Evolutionary conservation across 2,888 invertebrate genomes (phyloP).

Genomic region (Drosophila parthenogenetica): DNA sequence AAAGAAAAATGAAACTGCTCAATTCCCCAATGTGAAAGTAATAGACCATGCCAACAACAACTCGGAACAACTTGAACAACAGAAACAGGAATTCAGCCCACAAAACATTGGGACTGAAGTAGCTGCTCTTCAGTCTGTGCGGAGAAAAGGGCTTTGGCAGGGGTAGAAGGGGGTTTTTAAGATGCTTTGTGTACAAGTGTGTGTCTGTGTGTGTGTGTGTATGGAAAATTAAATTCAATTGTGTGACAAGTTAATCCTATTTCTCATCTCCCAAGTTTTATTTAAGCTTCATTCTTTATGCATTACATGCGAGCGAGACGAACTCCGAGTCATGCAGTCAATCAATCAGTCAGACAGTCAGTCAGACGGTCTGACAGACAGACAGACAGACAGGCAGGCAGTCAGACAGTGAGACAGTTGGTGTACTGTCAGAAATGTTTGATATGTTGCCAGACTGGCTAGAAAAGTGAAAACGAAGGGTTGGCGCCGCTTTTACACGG

Average conservation of each 20-base stretch:
- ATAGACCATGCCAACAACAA: slow-evolving; percentile 47
- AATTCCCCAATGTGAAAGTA: slow-evolving; percentile 73
- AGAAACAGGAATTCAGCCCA: slow-evolving; percentile 28
- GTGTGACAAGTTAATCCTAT: slow-evolving; percentile 83
- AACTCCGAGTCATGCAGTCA: slow-evolving; percentile 59
- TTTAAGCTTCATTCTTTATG: slow-evolving; percentile 81
- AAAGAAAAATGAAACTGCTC: slow-evolving; percentile 27
- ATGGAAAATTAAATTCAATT: slow-evolving; percentile 84
- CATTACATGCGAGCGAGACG: slow-evolving; percentile 63
- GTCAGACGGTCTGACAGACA: slow-evolving; percentile 41
- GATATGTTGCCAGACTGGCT: slow-evolving; percentile 56
- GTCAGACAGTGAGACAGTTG: slow-evolving; percentile 40
- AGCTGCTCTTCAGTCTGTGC: slow-evolving; percentile 24
- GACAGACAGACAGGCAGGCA: slow-evolving; percentile 35
- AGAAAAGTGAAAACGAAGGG: slow-evolving; percentile 76
- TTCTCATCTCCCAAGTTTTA: slow-evolving; percentile 81
- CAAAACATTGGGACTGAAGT: slow-evolving; percentile 33
- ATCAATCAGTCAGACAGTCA: slow-evolving; percentile 52
- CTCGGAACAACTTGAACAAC: slow-evolving; percentile 18
- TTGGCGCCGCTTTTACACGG: slow-evolving; percentile 30
- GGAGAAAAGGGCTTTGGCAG: neutral
- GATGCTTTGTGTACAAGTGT: slow-evolving; percentile 55
- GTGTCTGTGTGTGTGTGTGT: slow-evolving; percentile 44
- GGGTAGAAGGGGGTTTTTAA: slow-evolving; percentile 36
- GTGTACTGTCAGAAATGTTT: slow-evolving; percentile 71